A percentile compares a stretch with the other conserved stretches of the same genome.
Conservation (phyloP, 1,140 invertebrate species). For the Papilio polyxenes region DNA sequence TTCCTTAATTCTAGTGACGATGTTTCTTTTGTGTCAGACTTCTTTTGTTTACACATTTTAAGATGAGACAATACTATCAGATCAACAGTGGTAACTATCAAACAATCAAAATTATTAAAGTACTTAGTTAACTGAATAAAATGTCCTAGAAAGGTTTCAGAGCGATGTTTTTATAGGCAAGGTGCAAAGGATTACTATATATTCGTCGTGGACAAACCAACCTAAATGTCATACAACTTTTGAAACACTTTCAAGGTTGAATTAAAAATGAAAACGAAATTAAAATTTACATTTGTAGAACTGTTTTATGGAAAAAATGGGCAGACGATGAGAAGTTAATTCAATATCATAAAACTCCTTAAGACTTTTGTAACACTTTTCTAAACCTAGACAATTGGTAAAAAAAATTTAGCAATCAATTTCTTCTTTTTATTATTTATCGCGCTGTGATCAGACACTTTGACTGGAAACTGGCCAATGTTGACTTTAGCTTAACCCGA, state of each 20-base stretch:
- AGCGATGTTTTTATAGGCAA: neutral
- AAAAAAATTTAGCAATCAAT: neutral
- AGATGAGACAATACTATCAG: neutral
- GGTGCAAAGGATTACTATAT: neutral
- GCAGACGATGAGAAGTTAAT: neutral
- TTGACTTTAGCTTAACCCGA: slow-evolving; percentile 11
- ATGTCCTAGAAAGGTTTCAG: neutral
- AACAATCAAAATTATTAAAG: no score
- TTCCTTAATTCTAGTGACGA: no score
- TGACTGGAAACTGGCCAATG: slow-evolving; percentile 24
- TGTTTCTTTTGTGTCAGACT: no score
- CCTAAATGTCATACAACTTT: neutral
- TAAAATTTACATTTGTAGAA: no score
- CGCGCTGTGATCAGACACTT: slow-evolving; percentile 16
- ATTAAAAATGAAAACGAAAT: neutral
- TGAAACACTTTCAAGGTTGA: neutral
- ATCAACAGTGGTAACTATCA: neutral
- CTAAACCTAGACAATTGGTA: neutral
- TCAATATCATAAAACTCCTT: no score
- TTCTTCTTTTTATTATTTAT: slow-evolving; percentile 8
- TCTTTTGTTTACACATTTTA: neutral
- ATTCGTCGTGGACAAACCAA: neutral
- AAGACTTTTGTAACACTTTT: neutral
- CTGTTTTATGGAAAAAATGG: no score
- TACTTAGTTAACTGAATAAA: neutral